phyloP scores from a whole-genome alignment of 1,140 invertebrate species.

The Acyrthosiphon pisum region DNA sequence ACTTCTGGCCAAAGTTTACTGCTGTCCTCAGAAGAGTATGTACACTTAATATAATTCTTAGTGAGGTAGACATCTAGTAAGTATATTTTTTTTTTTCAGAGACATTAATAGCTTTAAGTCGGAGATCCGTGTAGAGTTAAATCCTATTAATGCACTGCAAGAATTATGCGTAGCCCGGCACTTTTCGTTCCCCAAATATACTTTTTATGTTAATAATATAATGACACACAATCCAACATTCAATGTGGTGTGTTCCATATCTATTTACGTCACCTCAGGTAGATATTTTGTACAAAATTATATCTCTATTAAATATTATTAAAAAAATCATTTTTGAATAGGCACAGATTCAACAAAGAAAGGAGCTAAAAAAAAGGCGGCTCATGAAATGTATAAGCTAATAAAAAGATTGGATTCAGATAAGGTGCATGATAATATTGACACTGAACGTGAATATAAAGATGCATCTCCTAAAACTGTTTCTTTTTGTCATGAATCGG shows the following conservation, averaged over 20 bases:
- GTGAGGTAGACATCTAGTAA: not conserved
- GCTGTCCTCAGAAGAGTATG: too few species aligned
- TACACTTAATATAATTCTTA: not conserved
- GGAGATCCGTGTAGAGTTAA: not conserved
- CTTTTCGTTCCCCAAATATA: not conserved
- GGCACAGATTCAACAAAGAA: not conserved
- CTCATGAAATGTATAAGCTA: not conserved
- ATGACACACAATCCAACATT: not conserved
- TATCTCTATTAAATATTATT: not conserved
- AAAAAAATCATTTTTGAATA: not conserved
- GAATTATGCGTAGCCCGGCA: not conserved
- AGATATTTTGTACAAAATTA: not conserved
- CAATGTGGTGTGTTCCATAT: not conserved
- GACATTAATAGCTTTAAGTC: too few species aligned
- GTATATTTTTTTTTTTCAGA: not conserved
- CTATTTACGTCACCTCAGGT: not conserved
- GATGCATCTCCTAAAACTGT: not conserved
- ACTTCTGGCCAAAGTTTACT: too few species aligned
- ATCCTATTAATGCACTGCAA: not conserved
- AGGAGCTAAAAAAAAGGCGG: not conserved
- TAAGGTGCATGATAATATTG: too few species aligned
- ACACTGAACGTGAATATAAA: not conserved
- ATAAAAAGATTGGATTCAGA: not conserved
- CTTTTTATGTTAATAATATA: too few species aligned
- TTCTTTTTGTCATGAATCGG: not conserved